Conservation (phyloP, 2,888 invertebrate species). For the Cheilosia urbana region DNA sequence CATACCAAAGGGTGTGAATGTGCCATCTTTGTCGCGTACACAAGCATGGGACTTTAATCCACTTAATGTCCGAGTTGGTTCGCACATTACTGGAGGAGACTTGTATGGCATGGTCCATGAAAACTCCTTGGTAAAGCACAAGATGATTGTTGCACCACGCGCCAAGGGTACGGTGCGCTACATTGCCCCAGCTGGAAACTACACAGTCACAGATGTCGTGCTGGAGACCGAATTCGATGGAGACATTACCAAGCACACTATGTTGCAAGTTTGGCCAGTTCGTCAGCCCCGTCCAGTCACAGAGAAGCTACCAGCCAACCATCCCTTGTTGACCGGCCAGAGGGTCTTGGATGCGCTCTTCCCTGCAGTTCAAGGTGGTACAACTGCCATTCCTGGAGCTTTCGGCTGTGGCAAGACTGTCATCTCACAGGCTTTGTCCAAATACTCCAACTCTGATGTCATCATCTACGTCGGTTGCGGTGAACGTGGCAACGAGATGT, state of each 20-base stretch:
- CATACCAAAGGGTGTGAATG: constrained; percentile 99
- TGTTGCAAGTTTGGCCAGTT: constrained; percentile 99
- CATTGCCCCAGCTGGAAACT: constrained; percentile 96
- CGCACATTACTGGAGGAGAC: constrained; percentile 99
- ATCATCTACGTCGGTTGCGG: constrained; percentile 99
- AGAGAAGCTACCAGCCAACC: constrained; percentile 99
- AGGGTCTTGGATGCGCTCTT: constrained; percentile 98
- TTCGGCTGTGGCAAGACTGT: constrained; percentile 97
- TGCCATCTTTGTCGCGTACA: constrained; percentile 92
- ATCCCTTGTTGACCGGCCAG: constrained; percentile 98
- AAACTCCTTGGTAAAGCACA: constrained; percentile 98
- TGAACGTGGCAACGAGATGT: constrained; percentile 99
- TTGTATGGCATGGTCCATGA: constrained; percentile 97
- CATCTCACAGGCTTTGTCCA: constrained; percentile 94
- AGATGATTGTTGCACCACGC: constrained; percentile 96
- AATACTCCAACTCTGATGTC: constrained; percentile 99
- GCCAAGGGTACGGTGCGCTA: constrained; percentile 98
- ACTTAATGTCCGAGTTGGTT: constrained; percentile 91
- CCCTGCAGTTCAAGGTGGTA: constrained; percentile 99
- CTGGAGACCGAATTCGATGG: constrained; percentile 99
- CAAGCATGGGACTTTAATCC: constrained; percentile 96
- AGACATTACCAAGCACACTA: constrained; percentile 93
- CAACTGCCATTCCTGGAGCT: constrained; percentile 99
- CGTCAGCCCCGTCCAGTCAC: constrained; percentile 97
- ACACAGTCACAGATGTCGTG: constrained; percentile 95